phyloP scores from a whole-genome alignment of 1,140 invertebrate genomes.

The Fopius arisanus region DNA sequence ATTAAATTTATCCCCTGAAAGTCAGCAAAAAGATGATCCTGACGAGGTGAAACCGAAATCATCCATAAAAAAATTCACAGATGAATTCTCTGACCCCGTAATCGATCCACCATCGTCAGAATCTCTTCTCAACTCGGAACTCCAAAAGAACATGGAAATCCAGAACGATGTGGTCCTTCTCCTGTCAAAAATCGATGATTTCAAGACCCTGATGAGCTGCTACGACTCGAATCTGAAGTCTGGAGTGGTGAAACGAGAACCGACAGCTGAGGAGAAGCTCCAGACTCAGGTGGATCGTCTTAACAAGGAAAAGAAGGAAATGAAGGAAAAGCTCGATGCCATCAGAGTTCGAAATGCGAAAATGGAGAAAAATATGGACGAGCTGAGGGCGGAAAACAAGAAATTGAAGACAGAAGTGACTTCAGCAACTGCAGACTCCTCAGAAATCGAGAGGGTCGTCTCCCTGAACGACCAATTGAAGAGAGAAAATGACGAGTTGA shows the following conservation, averaged over 20 bases:
- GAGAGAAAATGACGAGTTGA: constrained; percentile 11
- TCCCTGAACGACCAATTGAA: neutral
- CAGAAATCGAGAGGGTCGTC: constrained; percentile 29
- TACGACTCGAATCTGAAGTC: constrained; percentile 40
- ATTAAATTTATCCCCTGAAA: neutral
- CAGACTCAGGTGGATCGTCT: constrained; percentile 45
- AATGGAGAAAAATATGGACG: constrained; percentile 53
- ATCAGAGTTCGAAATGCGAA: constrained; percentile 48
- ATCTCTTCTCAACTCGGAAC: constrained; percentile 34
- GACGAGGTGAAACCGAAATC: neutral
- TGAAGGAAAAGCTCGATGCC: constrained; percentile 51
- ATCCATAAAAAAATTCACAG: neutral
- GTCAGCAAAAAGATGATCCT: neutral
- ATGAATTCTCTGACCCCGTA: constrained; percentile 17
- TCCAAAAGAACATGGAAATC: constrained; percentile 38
- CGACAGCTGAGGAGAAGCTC: constrained; percentile 45
- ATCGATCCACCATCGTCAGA: constrained; percentile 39
- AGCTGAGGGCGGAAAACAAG: constrained; percentile 47
- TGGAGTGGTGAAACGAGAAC: constrained; percentile 42
- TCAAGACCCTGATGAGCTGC: constrained; percentile 31
- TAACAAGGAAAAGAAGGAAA: constrained; percentile 47
- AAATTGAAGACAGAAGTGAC: constrained; percentile 34
- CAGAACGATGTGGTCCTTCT: constrained; percentile 35
- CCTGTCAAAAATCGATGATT: constrained; percentile 41
- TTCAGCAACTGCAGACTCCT: constrained; percentile 23